Percentiles rank a stretch among this genome's conserved stretches.
Conservation (phyloP, 2,888 invertebrate species). For the Lamellibrachia satsuma region DNA sequence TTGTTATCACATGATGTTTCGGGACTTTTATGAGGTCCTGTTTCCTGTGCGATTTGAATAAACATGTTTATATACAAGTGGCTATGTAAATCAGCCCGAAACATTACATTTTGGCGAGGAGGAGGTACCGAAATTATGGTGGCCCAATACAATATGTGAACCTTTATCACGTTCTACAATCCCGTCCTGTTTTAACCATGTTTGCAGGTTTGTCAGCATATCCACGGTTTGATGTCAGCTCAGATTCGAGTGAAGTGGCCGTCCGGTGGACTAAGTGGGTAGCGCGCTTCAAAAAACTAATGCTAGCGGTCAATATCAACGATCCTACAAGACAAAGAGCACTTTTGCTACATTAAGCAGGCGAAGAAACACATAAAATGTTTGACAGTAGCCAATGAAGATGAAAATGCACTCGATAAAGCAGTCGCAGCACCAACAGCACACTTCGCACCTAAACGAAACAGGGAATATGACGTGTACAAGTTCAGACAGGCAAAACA, state of each 20-base stretch:
- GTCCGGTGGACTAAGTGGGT: constrained; percentile 20
- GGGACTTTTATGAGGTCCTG: too few relatives aligned
- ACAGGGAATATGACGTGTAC: constrained; percentile 24
- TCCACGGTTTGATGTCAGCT: too few relatives aligned
- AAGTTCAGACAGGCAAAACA: constrained; percentile 30
- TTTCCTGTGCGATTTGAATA: too few relatives aligned
- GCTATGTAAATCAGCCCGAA: too few relatives aligned
- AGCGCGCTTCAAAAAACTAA: constrained; percentile 18
- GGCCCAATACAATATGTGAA: too few relatives aligned
- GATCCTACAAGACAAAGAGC: constrained; percentile 29
- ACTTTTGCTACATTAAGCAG: constrained; percentile 35
- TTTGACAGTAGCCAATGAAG: constrained; percentile 25
- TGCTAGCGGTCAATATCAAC: constrained; percentile 21
- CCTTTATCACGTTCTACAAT: too few relatives aligned
- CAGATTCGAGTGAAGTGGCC: background rate
- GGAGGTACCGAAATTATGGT: too few relatives aligned
- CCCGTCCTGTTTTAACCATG: too few relatives aligned
- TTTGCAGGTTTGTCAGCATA: too few relatives aligned
- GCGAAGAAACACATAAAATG: constrained; percentile 31
- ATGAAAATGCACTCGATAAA: constrained; percentile 22
- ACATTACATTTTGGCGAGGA: too few relatives aligned
- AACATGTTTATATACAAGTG: too few relatives aligned
- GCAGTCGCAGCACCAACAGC: constrained; percentile 24
- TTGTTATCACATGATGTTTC: too few relatives aligned
- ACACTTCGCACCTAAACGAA: constrained; percentile 32